These are phyloP conservation scores for Zosterops pallidus DNA, from an alignment of 2,113 vertebrate species.

Conservation along the genomic window DNA sequence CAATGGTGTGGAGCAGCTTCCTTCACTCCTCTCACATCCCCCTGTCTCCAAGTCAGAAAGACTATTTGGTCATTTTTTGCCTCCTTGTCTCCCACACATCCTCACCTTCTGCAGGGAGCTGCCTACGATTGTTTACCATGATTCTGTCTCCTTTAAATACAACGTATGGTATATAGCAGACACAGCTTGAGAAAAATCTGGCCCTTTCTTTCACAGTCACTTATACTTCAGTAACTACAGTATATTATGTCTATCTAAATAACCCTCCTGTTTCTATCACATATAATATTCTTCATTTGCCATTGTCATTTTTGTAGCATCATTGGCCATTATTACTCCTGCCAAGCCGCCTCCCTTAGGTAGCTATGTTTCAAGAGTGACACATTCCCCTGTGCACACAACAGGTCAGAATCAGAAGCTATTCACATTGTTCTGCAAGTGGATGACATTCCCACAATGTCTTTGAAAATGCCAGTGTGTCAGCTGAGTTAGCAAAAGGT, in stretches of 20 bases:
- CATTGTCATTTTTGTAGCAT: not conserved
- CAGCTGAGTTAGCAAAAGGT: conserved; percentile 16
- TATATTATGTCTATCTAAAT: conserved; percentile 40
- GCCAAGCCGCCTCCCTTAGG: conserved; percentile 24
- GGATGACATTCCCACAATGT: not conserved
- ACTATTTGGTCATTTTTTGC: not conserved
- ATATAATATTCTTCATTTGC: not conserved
- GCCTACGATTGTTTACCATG: not conserved
- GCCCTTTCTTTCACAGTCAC: conserved; percentile 14
- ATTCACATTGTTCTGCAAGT: not conserved
- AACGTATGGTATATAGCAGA: conserved; percentile 15
- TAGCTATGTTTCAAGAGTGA: not conserved
- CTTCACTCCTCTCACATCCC: not conserved
- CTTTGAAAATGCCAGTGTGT: not conserved
- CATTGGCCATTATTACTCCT: not conserved
- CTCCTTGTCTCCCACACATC: not conserved
- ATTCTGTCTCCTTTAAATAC: conserved; percentile 8
- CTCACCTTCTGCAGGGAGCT: not conserved
- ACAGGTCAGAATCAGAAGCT: conserved; percentile 14
- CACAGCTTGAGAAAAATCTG: conserved; percentile 52
- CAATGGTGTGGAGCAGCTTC: not conserved
- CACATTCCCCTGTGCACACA: not conserved
- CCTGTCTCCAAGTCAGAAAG: not conserved
- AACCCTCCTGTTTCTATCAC: not conserved
- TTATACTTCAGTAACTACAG: conserved; percentile 24